Evolutionary conservation across 2,888 invertebrate genomes (phyloP).

Genomic region (Pristionchus arcanus): DNA sequence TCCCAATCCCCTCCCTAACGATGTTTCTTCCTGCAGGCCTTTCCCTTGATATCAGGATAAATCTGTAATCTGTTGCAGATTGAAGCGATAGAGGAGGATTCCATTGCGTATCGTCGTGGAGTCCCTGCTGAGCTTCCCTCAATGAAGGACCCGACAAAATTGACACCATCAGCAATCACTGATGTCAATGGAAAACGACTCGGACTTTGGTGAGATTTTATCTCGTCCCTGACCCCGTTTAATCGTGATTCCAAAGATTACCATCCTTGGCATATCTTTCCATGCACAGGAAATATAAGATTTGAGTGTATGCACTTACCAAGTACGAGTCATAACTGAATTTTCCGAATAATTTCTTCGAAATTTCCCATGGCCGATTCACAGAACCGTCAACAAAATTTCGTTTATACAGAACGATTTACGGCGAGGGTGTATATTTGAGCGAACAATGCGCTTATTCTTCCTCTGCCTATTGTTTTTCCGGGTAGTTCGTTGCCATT

Average conservation of each 20-base stretch:
- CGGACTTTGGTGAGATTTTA: not conserved
- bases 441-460: not conserved
- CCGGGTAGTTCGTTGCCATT: not conserved
- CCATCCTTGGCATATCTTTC: no score
- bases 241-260: no score
- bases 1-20: no score
- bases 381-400: not conserved
- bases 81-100: slow-evolving; percentile 54
- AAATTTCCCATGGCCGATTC: not conserved
- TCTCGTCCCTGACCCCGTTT: no score
- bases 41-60: no score
- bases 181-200: slow-evolving; percentile 53
- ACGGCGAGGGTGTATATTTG: not conserved
- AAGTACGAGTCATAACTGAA: no score
- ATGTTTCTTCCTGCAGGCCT: no score
- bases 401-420: not conserved
- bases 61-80: slow-evolving; percentile 2
- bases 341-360: no score
- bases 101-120: slow-evolving; percentile 46
- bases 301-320: no score
- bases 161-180: slow-evolving; percentile 24
- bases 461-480: not conserved
- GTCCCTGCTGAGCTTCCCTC: slow-evolving; percentile 42
- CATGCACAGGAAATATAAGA: no score
- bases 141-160: not conserved